These are phyloP conservation scores for Styela plicata DNA, from an alignment of 23 tunicate genomes.

Conservation along the genomic window DNA sequence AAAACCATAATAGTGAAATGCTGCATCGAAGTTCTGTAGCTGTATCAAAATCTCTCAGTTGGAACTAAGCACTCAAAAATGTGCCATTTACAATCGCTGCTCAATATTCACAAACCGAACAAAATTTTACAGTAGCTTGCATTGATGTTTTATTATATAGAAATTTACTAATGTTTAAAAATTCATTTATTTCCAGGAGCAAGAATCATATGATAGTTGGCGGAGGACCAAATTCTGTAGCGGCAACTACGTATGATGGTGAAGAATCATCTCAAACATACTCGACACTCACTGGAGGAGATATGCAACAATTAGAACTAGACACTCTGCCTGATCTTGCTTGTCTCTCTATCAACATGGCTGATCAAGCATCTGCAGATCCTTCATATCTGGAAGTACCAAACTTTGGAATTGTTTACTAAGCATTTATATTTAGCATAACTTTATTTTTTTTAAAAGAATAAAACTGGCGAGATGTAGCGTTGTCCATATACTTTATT, in stretches of 20 bases:
- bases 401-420: too few relatives aligned
- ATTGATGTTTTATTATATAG: neutral
- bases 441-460: too few relatives aligned
- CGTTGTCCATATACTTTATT: too few relatives aligned
- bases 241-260: conserved; percentile 14
- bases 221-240: neutral
- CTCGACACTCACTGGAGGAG: conserved; percentile 38
- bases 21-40: too few relatives aligned
- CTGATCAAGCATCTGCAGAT: neutral
- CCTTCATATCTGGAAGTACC: conserved; percentile 22
- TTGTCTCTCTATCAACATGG: neutral
- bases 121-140: too few relatives aligned
- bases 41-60: too few relatives aligned
- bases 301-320: conserved; percentile 57
- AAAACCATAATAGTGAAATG: too few relatives aligned
- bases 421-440: too few relatives aligned
- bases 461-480: too few relatives aligned
- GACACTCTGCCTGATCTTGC: conserved; percentile 41
- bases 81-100: too few relatives aligned
- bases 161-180: neutral
- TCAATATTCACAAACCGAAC: too few relatives aligned
- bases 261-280: neutral
- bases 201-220: conserved; percentile 8
- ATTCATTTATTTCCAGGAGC: neutral
- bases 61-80: too few relatives aligned